Evolutionary conservation across 1,140 invertebrate genomes (phyloP).

Genomic region (Chymomyza costata): DNA sequence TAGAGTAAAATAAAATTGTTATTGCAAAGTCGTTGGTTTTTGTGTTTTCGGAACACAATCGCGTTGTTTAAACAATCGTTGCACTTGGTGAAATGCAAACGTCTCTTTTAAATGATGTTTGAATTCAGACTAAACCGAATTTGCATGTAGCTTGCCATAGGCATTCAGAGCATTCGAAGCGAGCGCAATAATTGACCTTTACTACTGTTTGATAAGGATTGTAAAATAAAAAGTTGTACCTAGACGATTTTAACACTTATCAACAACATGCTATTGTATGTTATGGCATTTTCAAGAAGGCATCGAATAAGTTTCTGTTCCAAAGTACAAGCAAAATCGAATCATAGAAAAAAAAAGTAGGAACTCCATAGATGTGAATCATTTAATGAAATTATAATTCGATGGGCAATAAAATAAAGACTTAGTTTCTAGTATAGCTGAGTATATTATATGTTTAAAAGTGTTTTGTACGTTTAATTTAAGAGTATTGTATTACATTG

Average conservation of each 20-base stretch:
- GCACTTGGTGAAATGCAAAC: conserved; percentile 4
- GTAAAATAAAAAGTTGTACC: conserved; percentile 27
- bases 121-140: conserved; percentile 42
- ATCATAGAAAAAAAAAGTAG: conserved; percentile 34
- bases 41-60: too few relatives aligned
- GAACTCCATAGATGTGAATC: conserved; percentile 52
- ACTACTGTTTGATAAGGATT: conserved; percentile 36
- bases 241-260: conserved; percentile 38
- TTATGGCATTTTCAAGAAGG: conserved; percentile 4
- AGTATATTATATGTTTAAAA: too few relatives aligned
- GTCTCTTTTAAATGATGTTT: conserved; percentile 27
- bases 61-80: not conserved
- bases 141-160: conserved; percentile 19
- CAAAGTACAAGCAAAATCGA: conserved; percentile 42
- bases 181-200: conserved; percentile 52
- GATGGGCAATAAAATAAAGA: too few relatives aligned
- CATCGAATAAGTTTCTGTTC: conserved; percentile 31
- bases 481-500: too few relatives aligned
- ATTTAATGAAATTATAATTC: too few relatives aligned
- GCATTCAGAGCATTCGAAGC: conserved; percentile 22
- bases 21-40: too few relatives aligned
- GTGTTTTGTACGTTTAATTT: too few relatives aligned
- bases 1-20: too few relatives aligned
- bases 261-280: conserved; percentile 53
- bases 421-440: too few relatives aligned